Evolutionary conservation across 2,113 vertebrate species (phyloP).

Genomic region (Hepsetus odoe): DNA sequence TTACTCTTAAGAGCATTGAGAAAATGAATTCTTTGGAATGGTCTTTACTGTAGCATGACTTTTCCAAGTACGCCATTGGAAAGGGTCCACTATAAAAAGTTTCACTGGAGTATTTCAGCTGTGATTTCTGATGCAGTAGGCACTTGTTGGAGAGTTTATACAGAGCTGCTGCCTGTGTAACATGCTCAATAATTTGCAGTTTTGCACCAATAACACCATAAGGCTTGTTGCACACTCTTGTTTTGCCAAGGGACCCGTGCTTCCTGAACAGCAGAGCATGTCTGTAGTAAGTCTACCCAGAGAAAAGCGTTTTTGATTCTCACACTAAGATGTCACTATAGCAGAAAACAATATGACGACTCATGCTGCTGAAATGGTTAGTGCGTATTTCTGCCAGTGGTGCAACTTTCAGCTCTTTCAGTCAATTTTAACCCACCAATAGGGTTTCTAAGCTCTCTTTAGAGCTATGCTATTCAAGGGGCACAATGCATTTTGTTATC

Average conservation of each 20-base stretch:
- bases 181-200: not conserved
- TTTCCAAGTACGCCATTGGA: too few species aligned
- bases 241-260: not conserved
- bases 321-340: not conserved
- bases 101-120: not conserved
- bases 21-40: too few species aligned
- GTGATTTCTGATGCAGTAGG: not conserved
- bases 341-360: not conserved
- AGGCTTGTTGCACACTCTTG: not conserved
- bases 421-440: too few species aligned
- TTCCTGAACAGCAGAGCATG: not conserved
- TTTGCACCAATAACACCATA: not conserved
- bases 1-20: too few species aligned
- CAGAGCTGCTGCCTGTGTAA: too few species aligned
- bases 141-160: not conserved
- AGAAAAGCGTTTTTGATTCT: not conserved
- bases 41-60: too few species aligned
- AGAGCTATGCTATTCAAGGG: too few species aligned
- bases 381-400: too few species aligned
- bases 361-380: not conserved
- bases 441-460: too few species aligned
- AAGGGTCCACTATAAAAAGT: not conserved
- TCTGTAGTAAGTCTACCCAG: not conserved
- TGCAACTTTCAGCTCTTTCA: too few species aligned
- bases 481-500: too few species aligned